Base-by-base conservation (phyloP, 2,113 vertebrate genomes). In the Nerophis lumbriciformis region DNA sequence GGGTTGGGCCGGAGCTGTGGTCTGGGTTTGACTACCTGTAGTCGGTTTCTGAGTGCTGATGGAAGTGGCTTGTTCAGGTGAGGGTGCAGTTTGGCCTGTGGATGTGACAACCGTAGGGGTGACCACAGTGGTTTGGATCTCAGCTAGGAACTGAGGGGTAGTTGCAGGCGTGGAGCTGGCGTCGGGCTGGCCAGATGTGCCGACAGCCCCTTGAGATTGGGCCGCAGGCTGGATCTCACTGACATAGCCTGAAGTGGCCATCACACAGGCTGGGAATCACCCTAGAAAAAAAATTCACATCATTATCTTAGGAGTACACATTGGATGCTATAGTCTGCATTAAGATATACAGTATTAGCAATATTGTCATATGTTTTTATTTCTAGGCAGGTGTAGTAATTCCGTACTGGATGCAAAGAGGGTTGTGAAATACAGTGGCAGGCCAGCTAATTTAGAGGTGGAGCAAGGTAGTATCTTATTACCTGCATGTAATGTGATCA, bases 231-330 rank as follows among this genome's bases (percentile, higher is more conserved):
- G 94, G 62, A 95, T 90, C 88, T 95, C 94, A 39, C 92, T 89
- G 68, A 92, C 90, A 2, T 93, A 96, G 57, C 90, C 91, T 89
- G 93, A 91, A 76, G 94, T 95, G 87, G 94, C 93, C 94, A 96
- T 96, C 75, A 79, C 86, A 83, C 66, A 65, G 73, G 45, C 63
- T 77, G 69, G 85, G 69, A 62, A 88, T 44, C 69, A 82, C 75
- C 61, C 79, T 76, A 36, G 44, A n/a, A 69, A 65, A 65, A 6
- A 63, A 53, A 5, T 13, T 35, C 58, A 55, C 15, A 42, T 21
- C 38, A 16, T 12, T 13, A 57, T 44, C 16, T 44, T 42, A 44
- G 2, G 16, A 16, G 1, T 21, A 44, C n/a, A 5, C 16, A 13
- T 16, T 11, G n/a, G n/a, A 44, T 21, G 55, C 1, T 44, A 5